These are phyloP conservation scores for Heterodera schachtii DNA, from an alignment of 1,140 invertebrate species.

Conservation along the genomic window DNA sequence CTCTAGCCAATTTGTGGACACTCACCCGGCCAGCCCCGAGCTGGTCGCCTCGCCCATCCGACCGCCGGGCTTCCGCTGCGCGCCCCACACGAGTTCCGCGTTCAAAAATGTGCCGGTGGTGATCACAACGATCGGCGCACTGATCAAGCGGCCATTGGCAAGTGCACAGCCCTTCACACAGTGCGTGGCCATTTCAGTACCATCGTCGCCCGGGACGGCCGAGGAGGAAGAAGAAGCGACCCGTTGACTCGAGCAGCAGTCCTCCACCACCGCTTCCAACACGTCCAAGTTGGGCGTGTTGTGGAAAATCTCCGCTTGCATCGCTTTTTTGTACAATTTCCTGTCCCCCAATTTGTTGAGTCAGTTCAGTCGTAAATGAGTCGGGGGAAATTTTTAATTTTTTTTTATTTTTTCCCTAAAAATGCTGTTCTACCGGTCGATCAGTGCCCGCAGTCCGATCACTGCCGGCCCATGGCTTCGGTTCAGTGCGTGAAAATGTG, in stretches of 20 bases:
- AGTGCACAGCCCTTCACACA: conserved; percentile 18
- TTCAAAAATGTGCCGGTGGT: conserved; percentile 92
- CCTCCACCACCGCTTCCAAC: conserved; percentile 78
- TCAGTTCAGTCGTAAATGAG: neutral
- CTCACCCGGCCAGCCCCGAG: conserved; percentile 79
- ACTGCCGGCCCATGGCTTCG: conserved; percentile 81
- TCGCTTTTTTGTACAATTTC: conserved; percentile 77
- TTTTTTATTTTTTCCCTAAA: no score
- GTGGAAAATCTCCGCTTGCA: conserved; percentile 73
- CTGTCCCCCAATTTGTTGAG: conserved; percentile 70
- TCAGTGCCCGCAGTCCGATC: conserved; percentile 85
- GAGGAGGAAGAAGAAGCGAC: conserved; percentile 52
- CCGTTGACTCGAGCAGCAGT: conserved; percentile 71
- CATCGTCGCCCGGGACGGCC: no score
- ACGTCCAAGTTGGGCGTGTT: conserved; percentile 75
- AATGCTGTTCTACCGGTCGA: conserved; percentile 64
- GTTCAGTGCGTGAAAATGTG: conserved; percentile 77
- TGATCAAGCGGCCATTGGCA: conserved; percentile 61
- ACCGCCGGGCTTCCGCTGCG: conserved; percentile 79
- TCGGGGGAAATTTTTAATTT: no score
- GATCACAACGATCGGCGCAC: conserved; percentile 75
- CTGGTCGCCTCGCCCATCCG: conserved; percentile 81
- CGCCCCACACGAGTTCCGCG: conserved; percentile 84
- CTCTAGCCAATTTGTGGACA: conserved; percentile 68
- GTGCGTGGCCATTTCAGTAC: neutral